phyloP scores from a whole-genome alignment of 2,113 vertebrate species.

The Microcebus ravelobensis region DNA sequence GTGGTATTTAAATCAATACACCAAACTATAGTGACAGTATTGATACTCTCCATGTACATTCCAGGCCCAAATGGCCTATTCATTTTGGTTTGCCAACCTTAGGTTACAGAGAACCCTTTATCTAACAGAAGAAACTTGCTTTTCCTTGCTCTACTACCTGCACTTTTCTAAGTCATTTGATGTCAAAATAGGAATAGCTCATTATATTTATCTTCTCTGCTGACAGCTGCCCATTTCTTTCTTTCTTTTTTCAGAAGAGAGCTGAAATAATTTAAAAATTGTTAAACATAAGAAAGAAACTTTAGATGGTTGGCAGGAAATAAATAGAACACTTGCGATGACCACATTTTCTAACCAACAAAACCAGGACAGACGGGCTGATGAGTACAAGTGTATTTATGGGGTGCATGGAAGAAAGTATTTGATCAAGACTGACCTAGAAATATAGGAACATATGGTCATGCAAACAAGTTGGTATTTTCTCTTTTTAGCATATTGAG shows the following conservation, averaged over 20 bases:
- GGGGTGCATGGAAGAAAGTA: not conserved
- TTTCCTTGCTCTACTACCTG: not conserved
- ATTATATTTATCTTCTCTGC: constrained; percentile 3
- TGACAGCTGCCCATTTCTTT: constrained; percentile 17
- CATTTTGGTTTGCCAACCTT: not conserved
- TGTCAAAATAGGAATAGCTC: constrained; percentile 29
- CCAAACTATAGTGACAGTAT: not conserved
- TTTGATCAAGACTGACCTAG: constrained; percentile 54
- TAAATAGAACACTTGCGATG: constrained; percentile 20
- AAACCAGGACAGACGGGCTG: not conserved
- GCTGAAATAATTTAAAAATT: constrained; percentile 27
- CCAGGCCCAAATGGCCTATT: not conserved
- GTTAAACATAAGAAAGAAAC: not conserved
- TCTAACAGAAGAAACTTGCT: not conserved
- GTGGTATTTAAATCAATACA: not conserved
- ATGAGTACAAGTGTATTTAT: constrained; percentile 35
- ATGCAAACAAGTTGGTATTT: constrained; percentile 19
- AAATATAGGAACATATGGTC: constrained; percentile 35
- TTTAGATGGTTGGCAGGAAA: not conserved
- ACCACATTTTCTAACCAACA: constrained; percentile 24
- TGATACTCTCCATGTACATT: not conserved
- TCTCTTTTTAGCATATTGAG: constrained; percentile 10
- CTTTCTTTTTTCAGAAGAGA: not conserved
- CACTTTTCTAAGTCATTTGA: not conserved
- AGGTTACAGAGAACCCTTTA: not conserved